These are phyloP conservation scores for Cheilosia soror DNA, from an alignment of 2,888 invertebrate species.

Conservation along the genomic window DNA sequence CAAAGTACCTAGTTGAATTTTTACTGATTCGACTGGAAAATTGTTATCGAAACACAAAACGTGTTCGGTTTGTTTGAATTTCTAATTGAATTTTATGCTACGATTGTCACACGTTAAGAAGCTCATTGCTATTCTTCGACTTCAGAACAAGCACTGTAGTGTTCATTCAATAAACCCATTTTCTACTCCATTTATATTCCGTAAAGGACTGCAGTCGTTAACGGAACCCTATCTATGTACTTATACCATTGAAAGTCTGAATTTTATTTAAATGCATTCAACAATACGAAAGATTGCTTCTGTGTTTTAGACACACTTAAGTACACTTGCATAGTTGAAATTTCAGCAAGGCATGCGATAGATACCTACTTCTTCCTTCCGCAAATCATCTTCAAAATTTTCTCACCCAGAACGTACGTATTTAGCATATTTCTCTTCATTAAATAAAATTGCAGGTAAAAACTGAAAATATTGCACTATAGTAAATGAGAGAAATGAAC, in stretches of 20 bases:
- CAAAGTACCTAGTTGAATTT: constrained; percentile 18
- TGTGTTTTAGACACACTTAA: constrained; percentile 14
- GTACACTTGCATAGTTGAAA: constrained; percentile 12
- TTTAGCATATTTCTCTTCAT: constrained; percentile 14
- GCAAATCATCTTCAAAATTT: constrained; percentile 9
- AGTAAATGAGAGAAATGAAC: background rate
- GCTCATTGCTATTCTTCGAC: constrained; percentile 18
- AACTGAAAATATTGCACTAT: background rate
- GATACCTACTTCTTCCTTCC: too few species aligned
- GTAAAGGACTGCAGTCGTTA: constrained; percentile 3
- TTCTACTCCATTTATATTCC: constrained; percentile 38
- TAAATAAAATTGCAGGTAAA: background rate
- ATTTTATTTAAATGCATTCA: constrained; percentile 39
- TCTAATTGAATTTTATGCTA: background rate
- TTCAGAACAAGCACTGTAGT: constrained; percentile 34
- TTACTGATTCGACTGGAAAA: constrained; percentile 13
- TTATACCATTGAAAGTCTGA: constrained; percentile 9
- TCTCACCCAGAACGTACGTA: background rate
- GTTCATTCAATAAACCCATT: constrained; percentile 42
- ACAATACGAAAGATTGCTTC: constrained; percentile 11
- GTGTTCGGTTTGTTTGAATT: constrained; percentile 13
- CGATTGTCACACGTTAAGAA: constrained; percentile 1
- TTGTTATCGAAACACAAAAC: constrained; percentile 16
- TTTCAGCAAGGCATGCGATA: background rate
- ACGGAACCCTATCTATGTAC: constrained; percentile 1